These are phyloP conservation scores for Tinamus guttatus DNA, from an alignment of 2,113 vertebrate genomes.

Conservation along the genomic window DNA sequence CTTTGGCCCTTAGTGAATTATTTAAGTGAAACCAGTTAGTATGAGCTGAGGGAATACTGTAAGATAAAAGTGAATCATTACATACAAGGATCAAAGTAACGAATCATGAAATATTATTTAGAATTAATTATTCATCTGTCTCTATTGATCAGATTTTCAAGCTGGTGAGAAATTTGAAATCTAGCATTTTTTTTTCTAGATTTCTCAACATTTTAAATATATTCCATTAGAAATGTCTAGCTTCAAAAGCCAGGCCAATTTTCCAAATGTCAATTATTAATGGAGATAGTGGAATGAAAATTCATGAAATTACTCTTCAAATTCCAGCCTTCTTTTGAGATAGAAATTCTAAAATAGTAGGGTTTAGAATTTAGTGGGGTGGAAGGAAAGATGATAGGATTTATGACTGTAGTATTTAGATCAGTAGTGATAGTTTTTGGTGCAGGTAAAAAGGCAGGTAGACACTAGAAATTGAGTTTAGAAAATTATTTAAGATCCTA, in stretches of 20 bases:
- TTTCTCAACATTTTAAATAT: neutral
- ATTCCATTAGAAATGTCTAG: neutral
- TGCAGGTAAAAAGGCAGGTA: neutral
- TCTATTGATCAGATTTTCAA: neutral
- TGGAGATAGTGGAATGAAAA: neutral
- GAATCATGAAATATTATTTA: neutral
- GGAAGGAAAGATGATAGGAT: neutral
- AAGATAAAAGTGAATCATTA: slow-evolving; percentile 37
- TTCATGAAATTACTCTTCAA: neutral
- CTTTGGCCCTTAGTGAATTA: slow-evolving; percentile 31
- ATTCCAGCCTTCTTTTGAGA: neutral
- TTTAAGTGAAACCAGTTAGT: slow-evolving; percentile 37
- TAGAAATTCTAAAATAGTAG: neutral
- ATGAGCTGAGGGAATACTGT: neutral
- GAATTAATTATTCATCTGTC: neutral
- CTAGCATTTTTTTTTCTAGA: neutral
- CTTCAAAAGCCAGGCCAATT: neutral
- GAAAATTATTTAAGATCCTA: neutral
- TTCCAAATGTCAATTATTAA: neutral
- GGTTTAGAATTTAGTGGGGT: neutral
- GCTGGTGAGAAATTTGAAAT: neutral
- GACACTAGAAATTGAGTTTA: neutral
- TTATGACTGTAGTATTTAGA: neutral
- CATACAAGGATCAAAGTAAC: neutral
- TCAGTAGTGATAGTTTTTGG: neutral